These are phyloP conservation scores for Labeo catla DNA, from an alignment of 2,113 vertebrate species.

Conservation along the genomic window DNA sequence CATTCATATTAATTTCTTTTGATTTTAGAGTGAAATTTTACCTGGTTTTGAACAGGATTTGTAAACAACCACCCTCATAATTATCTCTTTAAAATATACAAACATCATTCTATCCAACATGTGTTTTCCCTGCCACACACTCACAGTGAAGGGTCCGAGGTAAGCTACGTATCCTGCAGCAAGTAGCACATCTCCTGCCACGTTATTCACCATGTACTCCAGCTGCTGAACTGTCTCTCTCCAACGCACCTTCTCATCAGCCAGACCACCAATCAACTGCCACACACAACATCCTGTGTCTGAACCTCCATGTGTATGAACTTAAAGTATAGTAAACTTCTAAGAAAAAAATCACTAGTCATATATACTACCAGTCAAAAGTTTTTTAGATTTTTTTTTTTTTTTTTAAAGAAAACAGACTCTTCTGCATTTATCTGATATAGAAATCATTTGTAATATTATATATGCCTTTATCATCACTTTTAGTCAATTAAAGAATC, in stretches of 20 bases:
- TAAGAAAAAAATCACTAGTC: neutral
- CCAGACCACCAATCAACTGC: slow-evolving; percentile 86
- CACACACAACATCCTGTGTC: slow-evolving; percentile 21
- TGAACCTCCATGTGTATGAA: neutral
- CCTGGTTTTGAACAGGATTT: neutral
- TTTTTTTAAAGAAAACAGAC: too few species aligned
- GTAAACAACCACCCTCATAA: neutral
- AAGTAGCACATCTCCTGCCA: slow-evolving; percentile 84
- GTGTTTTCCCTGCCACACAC: slow-evolving; percentile 47
- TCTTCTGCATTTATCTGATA: too few species aligned
- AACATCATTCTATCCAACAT: neutral
- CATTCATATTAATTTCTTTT: neutral
- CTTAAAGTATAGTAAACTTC: neutral
- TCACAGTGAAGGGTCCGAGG: slow-evolving; percentile 93
- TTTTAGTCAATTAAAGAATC: too few species aligned
- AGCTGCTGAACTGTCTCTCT: slow-evolving; percentile 82
- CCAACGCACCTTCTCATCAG: slow-evolving; percentile 90
- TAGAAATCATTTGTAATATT: too few species aligned
- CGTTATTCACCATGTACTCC: slow-evolving; percentile 83
- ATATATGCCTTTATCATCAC: too few species aligned
- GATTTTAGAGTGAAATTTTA: neutral
- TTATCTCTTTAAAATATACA: slow-evolving; percentile 14
- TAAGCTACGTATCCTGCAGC: slow-evolving; percentile 89
- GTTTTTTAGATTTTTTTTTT: too few species aligned
- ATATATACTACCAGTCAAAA: neutral